These are phyloP conservation scores for Anhinga anhinga DNA, from an alignment of 2,113 vertebrate species.

Conservation along the genomic window DNA sequence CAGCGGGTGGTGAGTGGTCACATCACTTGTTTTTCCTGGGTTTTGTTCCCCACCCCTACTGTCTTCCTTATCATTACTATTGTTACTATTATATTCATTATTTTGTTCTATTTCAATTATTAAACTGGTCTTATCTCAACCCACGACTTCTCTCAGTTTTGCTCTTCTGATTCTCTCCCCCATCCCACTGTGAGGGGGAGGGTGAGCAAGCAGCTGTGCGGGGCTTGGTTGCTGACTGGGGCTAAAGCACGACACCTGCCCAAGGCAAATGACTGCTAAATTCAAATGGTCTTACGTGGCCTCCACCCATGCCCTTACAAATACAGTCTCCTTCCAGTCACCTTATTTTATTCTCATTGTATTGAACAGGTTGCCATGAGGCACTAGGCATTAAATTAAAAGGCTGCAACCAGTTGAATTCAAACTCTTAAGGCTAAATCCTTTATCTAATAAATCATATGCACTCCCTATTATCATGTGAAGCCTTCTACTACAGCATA, in stretches of 20 bases:
- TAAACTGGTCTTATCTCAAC: too few relatives aligned
- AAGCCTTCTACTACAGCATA: not conserved
- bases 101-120: too few relatives aligned
- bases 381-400: not conserved
- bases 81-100: too few relatives aligned
- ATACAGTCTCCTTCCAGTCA: not conserved
- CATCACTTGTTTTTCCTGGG: too few relatives aligned
- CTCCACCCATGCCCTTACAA: not conserved
- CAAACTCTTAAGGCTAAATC: not conserved
- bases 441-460: not conserved
- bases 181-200: too few relatives aligned
- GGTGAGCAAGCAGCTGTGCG: too few relatives aligned
- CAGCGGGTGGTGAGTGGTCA: too few relatives aligned
- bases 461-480: not conserved
- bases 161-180: too few relatives aligned
- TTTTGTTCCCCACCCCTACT: too few relatives aligned
- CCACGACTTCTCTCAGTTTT: too few relatives aligned
- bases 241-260: not conserved
- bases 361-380: not conserved
- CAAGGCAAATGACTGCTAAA: not conserved
- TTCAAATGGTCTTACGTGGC: not conserved
- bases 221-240: too few relatives aligned
- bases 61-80: too few relatives aligned
- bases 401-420: not conserved
- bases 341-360: not conserved